Base-by-base conservation (phyloP, 2,888 invertebrate species). In the Anodontia alba region DNA sequence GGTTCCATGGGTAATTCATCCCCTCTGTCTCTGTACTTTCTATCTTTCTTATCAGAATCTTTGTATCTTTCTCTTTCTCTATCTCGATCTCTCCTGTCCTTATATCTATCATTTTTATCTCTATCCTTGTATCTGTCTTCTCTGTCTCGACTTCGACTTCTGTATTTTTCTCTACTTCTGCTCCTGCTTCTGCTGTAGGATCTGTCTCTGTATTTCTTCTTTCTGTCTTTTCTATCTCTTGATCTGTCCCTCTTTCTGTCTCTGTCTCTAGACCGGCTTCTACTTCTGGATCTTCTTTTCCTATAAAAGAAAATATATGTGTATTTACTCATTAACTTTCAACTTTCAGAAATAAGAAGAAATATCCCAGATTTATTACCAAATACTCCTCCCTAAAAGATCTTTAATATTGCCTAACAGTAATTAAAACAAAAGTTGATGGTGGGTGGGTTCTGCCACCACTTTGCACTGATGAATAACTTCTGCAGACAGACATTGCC, bases 1-100 rank as follows among this genome's bases (percentile, higher is more conserved):
- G 95, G 95, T 84, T 95, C 95, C 57, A 94, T 92, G 0, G 95
- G 95, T 74, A 95, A 80, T 29, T 91, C 91, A 73, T 88, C 78
- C 66, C 77, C 71, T 8, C 12, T 12, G 15, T 76, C 72, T 29
- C 70, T 36, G 26, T 51, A 23, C 51, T 36, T 69, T 73, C 76
- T 54, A 20, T 67, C 42, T 67, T 76, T 82, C 42, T 76, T 79
- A 54, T 83, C 80, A n/a, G 66, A 62, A 26, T 38, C 51, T 31
- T 42, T 49, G 38, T 76, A 67, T 20, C 54, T 76, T 49, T 78
- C 81, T 46, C 29, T 79, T 42, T 70, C 54, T 38, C 68, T 78
- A 51, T 71, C 76, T 54, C 69, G 71, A 29, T 79, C 80, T 66
- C 72, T 67, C 66, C 71, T 86, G 71, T 88, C 87, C 68, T 81